Evolutionary conservation across 2,888 invertebrate genomes (phyloP), one percentile per base, ranked within the genome.

Genomic region (Iselma pallidipennis): DNA sequence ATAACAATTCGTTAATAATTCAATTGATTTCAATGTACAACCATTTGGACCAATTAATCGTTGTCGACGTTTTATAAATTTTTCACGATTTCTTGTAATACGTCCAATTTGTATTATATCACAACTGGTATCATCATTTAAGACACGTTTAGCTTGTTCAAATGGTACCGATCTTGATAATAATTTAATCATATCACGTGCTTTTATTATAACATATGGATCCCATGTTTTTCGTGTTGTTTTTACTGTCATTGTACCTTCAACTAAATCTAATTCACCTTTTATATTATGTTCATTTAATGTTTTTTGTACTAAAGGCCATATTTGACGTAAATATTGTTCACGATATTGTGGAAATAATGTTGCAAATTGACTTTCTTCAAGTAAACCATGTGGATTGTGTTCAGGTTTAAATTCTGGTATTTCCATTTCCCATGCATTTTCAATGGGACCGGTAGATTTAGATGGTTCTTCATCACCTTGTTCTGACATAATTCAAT

Each of bases 141-240:
- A 80, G 1, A 95, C 92, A 71, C 90, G 85, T 12, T 89, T 87
- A 2, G 97, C 97, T 83, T 99, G 98, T 81, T 99, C 98, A 73
- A 91, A 95, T 0, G 98, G 98, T 1, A 99, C 98, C 80, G 96
- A 96, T 70, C 99, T 85, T 0, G 98, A 94, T 74, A 99, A 82
- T 2, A 99, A 83, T 80, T 96, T 98, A 73, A 99, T 93, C 84
- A 98, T 87, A 80, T 99, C 99, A 64, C 98, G 86, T 0, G 97
- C 96, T 83, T 98, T 98, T 26, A 99, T 86, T 49, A 99, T 94
- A 56, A 97, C 92, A 72, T 92, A 98, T 0, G 99, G 99, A 84
- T 99, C 99, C 96, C 96, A 99, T 0, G 98, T 98, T 84, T 98
- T 97, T 56, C 93, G 85, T 0, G 97, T 97, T 0, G 99, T 99